A percentile compares a stretch with the other conserved stretches of the same genome.
Conservation (phyloP, 2,888 invertebrate genomes). For the Rhagonycha fulva region DNA sequence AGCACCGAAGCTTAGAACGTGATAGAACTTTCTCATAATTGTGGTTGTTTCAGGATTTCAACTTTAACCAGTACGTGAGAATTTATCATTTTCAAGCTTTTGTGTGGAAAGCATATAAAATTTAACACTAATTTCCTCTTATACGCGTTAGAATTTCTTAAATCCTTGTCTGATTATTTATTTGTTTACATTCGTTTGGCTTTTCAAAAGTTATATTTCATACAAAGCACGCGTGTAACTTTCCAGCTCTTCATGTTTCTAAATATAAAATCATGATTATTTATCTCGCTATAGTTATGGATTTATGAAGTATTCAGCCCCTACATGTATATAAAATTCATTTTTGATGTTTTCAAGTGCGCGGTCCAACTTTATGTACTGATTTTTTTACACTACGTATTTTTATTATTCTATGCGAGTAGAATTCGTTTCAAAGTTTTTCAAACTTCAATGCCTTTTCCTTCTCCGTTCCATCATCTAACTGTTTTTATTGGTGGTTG, state of each 20-base stretch:
- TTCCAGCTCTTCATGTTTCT: not conserved
- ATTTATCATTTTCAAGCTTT: conserved; percentile 39
- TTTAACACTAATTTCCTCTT: conserved; percentile 39
- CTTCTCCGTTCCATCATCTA: no score
- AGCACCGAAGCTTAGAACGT: conserved; percentile 35
- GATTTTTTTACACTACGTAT: not conserved
- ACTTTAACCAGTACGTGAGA: conserved; percentile 32
- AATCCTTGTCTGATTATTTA: conserved; percentile 12
- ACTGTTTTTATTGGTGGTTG: no score
- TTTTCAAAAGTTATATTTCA: not conserved
- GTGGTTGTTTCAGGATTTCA: conserved; percentile 39
- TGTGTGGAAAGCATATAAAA: conserved; percentile 42
- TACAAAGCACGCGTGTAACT: not conserved
- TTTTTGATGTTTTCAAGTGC: not conserved
- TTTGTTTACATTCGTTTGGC: not conserved
- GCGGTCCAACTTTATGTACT: not conserved
- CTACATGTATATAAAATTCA: not conserved
- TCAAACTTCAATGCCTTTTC: no score
- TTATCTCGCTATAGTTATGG: not conserved
- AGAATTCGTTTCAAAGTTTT: no score
- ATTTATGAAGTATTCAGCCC: not conserved
- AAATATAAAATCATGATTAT: not conserved
- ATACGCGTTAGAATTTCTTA: conserved; percentile 31
- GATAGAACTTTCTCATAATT: conserved; percentile 39
- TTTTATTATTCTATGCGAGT: no score